Evolutionary conservation across 1,140 invertebrate genomes (phyloP).

Genomic region (Philaenus spumarius): DNA sequence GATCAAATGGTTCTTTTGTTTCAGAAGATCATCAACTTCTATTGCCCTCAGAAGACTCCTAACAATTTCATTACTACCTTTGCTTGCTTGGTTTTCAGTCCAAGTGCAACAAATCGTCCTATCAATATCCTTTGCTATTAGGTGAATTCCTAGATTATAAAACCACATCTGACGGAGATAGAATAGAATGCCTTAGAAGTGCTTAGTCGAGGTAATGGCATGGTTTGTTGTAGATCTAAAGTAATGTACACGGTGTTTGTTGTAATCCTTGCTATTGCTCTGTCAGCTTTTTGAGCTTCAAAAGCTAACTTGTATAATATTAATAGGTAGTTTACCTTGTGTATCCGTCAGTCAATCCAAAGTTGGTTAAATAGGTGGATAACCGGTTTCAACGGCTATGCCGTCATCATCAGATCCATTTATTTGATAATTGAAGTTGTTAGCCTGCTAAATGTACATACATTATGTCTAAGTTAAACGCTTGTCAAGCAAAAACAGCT

Average conservation of each 20-base stretch:
- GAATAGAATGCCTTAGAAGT: neutral
- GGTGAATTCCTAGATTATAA: conserved; percentile 14
- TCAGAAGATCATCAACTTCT: conserved; percentile 10
- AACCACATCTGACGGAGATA: conserved; percentile 18
- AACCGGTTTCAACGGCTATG: too few species aligned
- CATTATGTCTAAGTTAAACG: too few species aligned
- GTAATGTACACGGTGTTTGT: conserved; percentile 25
- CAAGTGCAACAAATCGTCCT: conserved; percentile 11
- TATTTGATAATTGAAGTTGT: too few species aligned
- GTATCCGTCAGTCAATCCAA: too few species aligned
- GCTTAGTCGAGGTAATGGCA: conserved; percentile 1
- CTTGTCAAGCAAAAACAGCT: too few species aligned
- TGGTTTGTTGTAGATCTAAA: conserved; percentile 24
- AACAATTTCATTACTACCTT: conserved; percentile 15
- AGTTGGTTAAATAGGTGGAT: too few species aligned
- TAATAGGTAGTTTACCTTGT: too few species aligned
- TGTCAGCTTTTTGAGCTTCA: conserved; percentile 14
- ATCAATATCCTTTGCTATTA: conserved; percentile 12
- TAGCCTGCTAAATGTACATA: too few species aligned
- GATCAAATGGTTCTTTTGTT: conserved; percentile 10
- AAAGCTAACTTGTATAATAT: too few species aligned
- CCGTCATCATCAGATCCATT: too few species aligned
- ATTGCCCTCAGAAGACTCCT: conserved; percentile 13
- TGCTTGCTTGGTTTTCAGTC: conserved; percentile 13
- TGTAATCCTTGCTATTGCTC: conserved; percentile 3